Conservation (phyloP, 2,113 vertebrate species). For the Paedocypris sp. region DNA sequence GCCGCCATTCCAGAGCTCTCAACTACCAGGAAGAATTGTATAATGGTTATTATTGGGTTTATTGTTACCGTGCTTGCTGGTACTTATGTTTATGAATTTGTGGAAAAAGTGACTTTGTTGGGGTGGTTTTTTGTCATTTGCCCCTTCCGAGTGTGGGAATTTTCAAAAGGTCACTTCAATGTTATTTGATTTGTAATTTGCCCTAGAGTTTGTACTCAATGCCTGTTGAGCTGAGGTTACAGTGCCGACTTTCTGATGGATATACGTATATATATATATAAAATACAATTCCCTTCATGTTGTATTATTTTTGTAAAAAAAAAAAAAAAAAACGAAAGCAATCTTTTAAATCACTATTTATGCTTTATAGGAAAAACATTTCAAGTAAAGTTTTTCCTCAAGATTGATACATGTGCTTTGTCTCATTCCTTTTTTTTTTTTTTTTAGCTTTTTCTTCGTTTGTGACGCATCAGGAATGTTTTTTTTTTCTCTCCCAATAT, state of each 20-base stretch:
- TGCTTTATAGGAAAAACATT: conserved; percentile 63
- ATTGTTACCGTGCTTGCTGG: background rate
- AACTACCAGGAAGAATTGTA: conserved; percentile 3
- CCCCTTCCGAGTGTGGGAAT: background rate
- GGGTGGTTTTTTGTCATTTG: background rate
- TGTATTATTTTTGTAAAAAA: conserved; percentile 84
- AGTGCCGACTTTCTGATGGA: conserved; percentile 27
- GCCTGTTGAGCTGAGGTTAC: conserved; percentile 52
- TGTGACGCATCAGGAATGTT: conserved; percentile 28
- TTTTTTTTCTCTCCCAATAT: conserved; percentile 22
- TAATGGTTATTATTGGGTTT: background rate
- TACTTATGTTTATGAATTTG: background rate
- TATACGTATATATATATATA: conserved; percentile 36
- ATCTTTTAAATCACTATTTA: conserved; percentile 78
- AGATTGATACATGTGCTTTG: conserved; percentile 39
- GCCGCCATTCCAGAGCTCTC: conserved; percentile 27
- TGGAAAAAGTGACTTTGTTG: background rate
- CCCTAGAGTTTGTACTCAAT: conserved; percentile 46
- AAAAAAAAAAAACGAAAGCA: conserved; percentile 73
- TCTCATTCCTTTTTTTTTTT: conserved; percentile 27
- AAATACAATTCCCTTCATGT: conserved; percentile 50
- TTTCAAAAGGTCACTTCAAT: conserved; percentile 25
- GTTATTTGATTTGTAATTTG: background rate
- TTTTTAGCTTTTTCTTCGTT: background rate
- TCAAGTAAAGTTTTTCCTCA: conserved; percentile 64